Conservation (phyloP, 2,797 vertebrate genomes). For the Scarus forsteni region DNA sequence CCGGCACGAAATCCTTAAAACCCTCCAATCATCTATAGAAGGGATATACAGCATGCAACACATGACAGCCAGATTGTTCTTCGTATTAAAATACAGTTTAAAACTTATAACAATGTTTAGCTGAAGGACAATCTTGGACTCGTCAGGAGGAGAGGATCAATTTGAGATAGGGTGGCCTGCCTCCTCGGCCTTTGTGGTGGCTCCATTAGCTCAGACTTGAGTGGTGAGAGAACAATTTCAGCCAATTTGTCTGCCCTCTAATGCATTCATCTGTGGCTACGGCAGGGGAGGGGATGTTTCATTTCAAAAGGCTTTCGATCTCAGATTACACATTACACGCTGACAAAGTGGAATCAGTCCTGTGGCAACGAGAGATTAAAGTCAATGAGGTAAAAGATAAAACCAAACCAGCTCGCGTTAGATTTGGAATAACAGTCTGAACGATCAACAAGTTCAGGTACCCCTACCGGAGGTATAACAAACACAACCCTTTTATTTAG, state of each 20-base stretch:
- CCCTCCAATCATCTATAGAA: conserved; percentile 16
- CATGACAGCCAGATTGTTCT: conserved; percentile 7
- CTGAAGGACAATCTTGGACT: conserved; percentile 19
- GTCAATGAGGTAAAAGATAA: conserved; percentile 9
- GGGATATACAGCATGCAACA: conserved; percentile 6
- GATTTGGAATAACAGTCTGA: conserved; percentile 12
- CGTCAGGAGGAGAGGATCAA: conserved; percentile 39
- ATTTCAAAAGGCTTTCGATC: conserved; percentile 55
- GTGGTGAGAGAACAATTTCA: conserved; percentile 32
- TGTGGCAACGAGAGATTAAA: conserved; percentile 8
- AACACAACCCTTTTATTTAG: no score
- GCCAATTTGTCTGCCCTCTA: conserved; percentile 66
- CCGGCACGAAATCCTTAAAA: conserved; percentile 37
- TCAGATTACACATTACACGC: conserved; percentile 36
- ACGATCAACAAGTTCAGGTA: neutral
- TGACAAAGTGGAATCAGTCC: conserved; percentile 37
- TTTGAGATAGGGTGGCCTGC: conserved; percentile 34
- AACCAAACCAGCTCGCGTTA: conserved; percentile 20
- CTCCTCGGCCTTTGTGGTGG: conserved; percentile 18
- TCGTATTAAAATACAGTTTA: conserved; percentile 1
- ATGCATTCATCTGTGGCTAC: conserved; percentile 63
- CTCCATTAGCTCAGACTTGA: conserved; percentile 53
- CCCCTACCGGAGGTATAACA: no score
- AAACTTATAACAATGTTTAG: neutral
- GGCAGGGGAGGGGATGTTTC: conserved; percentile 33